Base-by-base conservation (phyloP, 2,888 invertebrate genomes). In the Corythucha ciliata region DNA sequence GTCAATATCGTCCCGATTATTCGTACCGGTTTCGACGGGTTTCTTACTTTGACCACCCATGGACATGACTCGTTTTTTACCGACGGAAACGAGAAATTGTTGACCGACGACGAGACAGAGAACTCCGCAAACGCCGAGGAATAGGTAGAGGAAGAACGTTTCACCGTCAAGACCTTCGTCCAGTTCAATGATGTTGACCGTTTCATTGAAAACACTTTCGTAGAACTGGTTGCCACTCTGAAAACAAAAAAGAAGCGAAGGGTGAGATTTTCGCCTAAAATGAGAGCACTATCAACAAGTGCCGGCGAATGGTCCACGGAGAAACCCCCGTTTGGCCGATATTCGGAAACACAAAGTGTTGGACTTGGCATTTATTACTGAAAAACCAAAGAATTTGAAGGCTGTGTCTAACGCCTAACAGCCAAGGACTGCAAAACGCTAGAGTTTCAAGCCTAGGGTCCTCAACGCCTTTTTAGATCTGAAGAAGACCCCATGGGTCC, bases 141-240 rank as follows among this genome's bases (percentile, higher is more conserved):
- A 87, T 53, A 98, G 77, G 67, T 97, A 97, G 61, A 99, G 74
- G 81, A 98, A 98, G 76, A 97, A 90, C 20, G 96, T 97, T 76
- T 98, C 98, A 20, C 94, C 93, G 68, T 97, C 97, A 53, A 98
- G 74, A 48, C 96, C 94, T 69, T 94, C 93, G 60, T 97, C 94
- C 33, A 97, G 76, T 70, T 99, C 98, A 3, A 91, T 80, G 51
- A 98, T 88, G 70, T 88, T 88, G 25, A 98, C 78, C 0, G 98
- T 99, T 72, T 97, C 93, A 69, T 98, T 98, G 77, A 89, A 98
- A 3, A 98, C 91, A 36, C 96, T 89, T 69, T 92, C 92, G 68
- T 83, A 78, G 69, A 74, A 81, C 55, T 70, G 67, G 55, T 74
- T 73, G 18, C 82, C 83, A 58, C 76, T 78, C 78, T 75, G 65